Conservation (phyloP, 1,140 invertebrate species). For the Sycophaga agraensis region DNA sequence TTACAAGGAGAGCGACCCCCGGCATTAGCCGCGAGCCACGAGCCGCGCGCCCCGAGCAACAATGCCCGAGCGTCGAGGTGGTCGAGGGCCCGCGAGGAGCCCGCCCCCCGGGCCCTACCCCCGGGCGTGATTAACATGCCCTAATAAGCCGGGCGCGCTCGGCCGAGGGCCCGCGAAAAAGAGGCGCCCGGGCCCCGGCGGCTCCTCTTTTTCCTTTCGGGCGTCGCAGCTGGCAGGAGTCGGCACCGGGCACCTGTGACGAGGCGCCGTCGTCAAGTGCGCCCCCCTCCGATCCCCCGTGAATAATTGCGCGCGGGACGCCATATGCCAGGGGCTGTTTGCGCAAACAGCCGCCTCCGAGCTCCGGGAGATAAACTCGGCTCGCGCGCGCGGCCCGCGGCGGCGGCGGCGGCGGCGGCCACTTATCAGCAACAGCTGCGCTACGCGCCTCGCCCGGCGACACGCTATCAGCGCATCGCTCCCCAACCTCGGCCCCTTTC, state of each 20-base stretch:
- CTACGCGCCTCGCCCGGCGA: background rate
- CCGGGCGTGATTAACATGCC: slow-evolving; percentile 60
- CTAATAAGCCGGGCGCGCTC: slow-evolving; percentile 57
- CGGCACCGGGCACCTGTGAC: too few relatives aligned
- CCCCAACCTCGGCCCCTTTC: too few relatives aligned
- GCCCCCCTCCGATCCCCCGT: background rate
- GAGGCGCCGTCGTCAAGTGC: background rate
- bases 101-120: too few relatives aligned
- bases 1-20: slow-evolving; percentile 41
- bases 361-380: too few relatives aligned
- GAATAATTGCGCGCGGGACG: background rate
- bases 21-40: too few relatives aligned
- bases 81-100: too few relatives aligned
- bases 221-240: too few relatives aligned
- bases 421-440: slow-evolving; percentile 27
- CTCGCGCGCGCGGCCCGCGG: too few relatives aligned
- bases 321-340: slow-evolving; percentile 25
- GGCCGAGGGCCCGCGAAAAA: slow-evolving; percentile 47
- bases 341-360: slow-evolving; percentile 5
- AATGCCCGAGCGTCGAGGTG: slow-evolving; percentile 54
- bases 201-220: too few relatives aligned
- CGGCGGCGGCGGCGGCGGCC: background rate
- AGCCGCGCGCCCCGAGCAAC: too few relatives aligned
- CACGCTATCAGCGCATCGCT: background rate
- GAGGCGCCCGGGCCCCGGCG: too few relatives aligned